These are phyloP conservation scores for Notechis scutatus DNA, from an alignment of 2,113 vertebrate genomes.

Conservation along the genomic window DNA sequence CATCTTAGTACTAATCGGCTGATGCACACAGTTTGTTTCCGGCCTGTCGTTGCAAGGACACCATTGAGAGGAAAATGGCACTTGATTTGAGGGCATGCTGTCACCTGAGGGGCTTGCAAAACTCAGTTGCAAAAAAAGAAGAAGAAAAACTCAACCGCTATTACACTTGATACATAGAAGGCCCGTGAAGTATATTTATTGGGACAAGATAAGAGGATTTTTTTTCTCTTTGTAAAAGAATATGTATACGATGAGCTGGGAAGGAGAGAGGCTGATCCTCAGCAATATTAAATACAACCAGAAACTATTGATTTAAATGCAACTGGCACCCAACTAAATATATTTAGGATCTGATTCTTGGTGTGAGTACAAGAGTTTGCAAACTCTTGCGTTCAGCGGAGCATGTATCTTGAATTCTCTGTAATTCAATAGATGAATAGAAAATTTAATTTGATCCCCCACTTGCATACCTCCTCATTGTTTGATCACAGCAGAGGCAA, in stretches of 20 bases:
- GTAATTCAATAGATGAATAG: neutral
- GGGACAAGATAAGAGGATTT: conserved; percentile 18
- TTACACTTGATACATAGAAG: conserved; percentile 47
- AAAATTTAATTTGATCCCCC: neutral
- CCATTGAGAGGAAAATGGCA: conserved; percentile 37
- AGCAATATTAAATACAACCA: neutral
- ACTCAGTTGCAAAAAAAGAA: conserved; percentile 6
- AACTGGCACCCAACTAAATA: neutral
- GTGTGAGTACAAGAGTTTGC: neutral
- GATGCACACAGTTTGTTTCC: conserved; percentile 42
- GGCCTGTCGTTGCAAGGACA: conserved; percentile 52
- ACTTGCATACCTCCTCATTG: neutral
- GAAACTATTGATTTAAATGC: neutral
- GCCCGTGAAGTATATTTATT: conserved; percentile 38
- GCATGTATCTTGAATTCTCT: neutral
- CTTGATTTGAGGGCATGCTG: conserved; percentile 40
- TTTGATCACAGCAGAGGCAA: neutral
- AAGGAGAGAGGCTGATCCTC: neutral
- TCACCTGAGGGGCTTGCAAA: conserved; percentile 43
- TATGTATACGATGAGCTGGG: neutral
- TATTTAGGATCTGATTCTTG: neutral
- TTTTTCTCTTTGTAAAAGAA: conserved; percentile 12
- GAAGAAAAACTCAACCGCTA: conserved; percentile 1
- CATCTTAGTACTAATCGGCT: conserved; percentile 46
- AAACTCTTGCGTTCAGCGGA: neutral